A percentile compares a stretch with the other conserved stretches of the same genome.
These are phyloP conservation scores for Rotaria magnacalcarata DNA, from an alignment of 2,888 invertebrate genomes.

Conservation along the genomic window DNA sequence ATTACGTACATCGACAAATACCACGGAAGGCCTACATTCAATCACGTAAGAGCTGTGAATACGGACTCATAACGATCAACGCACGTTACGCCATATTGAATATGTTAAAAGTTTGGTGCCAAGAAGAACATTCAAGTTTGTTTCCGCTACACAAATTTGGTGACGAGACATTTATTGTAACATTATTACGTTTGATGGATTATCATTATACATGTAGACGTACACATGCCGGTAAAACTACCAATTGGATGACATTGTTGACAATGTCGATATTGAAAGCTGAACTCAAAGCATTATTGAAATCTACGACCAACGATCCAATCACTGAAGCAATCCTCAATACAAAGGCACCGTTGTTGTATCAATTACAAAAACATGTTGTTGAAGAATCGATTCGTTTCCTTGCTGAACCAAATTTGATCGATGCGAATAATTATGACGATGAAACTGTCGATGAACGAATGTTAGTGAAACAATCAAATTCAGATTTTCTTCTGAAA, in stretches of 20 bases:
- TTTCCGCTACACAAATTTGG: neutral
- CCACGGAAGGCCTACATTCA: neutral
- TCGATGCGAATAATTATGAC: neutral
- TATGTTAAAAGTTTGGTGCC: neutral
- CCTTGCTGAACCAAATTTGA: neutral
- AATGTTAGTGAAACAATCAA: neutral
- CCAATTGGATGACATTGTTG: neutral
- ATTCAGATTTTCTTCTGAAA: neutral
- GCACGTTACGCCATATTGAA: neutral
- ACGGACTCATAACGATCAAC: neutral
- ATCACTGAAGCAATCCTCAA: neutral
- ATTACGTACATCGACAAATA: neutral
- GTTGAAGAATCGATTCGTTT: neutral
- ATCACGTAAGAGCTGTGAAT: neutral
- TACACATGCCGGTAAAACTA: neutral
- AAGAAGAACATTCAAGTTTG: neutral
- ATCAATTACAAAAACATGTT: neutral
- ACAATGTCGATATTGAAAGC: neutral
- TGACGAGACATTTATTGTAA: neutral
- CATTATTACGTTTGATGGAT: neutral
- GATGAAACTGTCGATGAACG: neutral
- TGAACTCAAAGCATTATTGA: neutral
- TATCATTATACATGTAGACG: neutral
- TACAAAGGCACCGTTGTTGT: neutral
- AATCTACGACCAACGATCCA: no score